Evolutionary conservation across 92 coral and sea anemone species (phyloP), one percentile per base, ranked within the genome.

Genomic region (Metridium senile): DNA sequence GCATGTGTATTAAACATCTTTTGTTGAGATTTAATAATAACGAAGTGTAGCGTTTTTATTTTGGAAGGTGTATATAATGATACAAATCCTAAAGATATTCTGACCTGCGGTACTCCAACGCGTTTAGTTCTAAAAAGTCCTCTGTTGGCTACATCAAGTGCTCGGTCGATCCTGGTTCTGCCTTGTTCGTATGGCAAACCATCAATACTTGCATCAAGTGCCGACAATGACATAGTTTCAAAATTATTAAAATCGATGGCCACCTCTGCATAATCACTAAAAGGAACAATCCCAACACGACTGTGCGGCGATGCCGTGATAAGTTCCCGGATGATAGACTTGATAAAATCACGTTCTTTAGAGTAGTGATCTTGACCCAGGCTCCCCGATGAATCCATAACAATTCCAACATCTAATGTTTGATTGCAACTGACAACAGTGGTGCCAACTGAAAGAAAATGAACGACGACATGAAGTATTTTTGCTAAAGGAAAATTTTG

Each of bases 321-420:
- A 27, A 94, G 81, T 57, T 83, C 84, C 33, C 84, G 79, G 72
- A 92, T 82, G 46, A 89, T 78, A 13, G 89, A 84, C 79, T 92
- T 89, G 28, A 92, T 91, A 25, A 93, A 94, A 28, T 92, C 71
- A 66, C 91, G 88, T 71, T 89, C 86, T 49, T 85, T 81, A 8
- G 84, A 74, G 74, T 86, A 94, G 32, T 66, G 85, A 1, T 74
- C 77, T 9, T 74, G 85, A 30, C 90, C 88, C 68, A 94, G 83
- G 79, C 92, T 90, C 17, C 96, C 91, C 9, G 99, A 96, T 11
- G 97, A 89, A 27, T 96, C 99, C 84, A 96, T 79, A 32, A 91
- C 70, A 68, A 91, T 82, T 19, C 97, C 97, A n/a, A 91, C 84
- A 57, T 91, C 97, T n/a, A 91, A 85, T 3, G 97, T 79, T 23